Conservation (phyloP, 2,113 vertebrate species). For the Prolemur simus region DNA sequence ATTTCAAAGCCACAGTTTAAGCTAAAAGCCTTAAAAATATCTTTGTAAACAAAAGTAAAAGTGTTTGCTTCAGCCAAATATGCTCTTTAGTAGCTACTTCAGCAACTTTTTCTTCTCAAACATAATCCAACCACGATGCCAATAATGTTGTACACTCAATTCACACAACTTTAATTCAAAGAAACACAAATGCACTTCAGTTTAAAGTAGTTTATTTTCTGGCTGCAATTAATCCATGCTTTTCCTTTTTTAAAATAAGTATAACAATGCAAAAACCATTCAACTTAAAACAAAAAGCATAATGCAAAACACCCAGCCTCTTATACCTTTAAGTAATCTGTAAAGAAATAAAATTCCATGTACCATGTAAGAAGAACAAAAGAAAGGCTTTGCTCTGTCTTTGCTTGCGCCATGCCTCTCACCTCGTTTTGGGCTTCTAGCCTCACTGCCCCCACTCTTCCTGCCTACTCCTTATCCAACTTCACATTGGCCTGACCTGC, state of each 20-base stretch:
- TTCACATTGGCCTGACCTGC: neutral
- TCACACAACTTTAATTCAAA: neutral
- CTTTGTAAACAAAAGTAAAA: neutral
- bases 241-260: neutral
- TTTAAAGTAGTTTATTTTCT: constrained; percentile 46
- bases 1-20: neutral
- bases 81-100: neutral
- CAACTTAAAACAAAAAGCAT: neutral
- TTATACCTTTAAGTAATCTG: constrained; percentile 7
- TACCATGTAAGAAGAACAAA: neutral
- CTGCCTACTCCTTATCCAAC: neutral
- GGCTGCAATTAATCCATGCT: neutral
- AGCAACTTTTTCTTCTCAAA: constrained; percentile 18
- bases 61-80: neutral
- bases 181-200: neutral
- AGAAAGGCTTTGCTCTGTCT: neutral
- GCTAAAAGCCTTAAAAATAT: constrained; percentile 49
- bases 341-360: neutral
- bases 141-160: neutral
- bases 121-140: neutral
- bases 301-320: neutral
- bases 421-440: neutral
- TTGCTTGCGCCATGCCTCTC: fast-evolving
- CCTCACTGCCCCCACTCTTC: neutral
- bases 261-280: constrained; percentile 39